phyloP scores from a whole-genome alignment of 2,888 invertebrate genomes.

The Brachyopa scutellaris region DNA sequence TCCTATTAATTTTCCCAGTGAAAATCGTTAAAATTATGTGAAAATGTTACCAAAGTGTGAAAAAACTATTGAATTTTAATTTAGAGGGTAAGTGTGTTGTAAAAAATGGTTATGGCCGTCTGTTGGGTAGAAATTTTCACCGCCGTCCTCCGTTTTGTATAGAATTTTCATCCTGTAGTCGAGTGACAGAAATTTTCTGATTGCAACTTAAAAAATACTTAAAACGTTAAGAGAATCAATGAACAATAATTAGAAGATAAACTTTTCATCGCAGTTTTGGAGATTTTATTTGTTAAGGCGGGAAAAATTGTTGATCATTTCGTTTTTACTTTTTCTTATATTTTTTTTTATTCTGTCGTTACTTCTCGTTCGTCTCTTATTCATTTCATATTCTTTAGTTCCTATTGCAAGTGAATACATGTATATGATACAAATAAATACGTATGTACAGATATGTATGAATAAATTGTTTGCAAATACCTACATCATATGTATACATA shows the following conservation, averaged over 20 bases:
- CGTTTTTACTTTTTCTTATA: conserved; percentile 24
- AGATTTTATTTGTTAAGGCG: conserved; percentile 44
- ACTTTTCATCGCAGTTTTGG: conserved; percentile 14
- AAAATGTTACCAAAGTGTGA: conserved; percentile 59
- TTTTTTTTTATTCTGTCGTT: conserved; percentile 29
- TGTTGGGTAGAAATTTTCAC: neutral
- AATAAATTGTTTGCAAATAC: conserved; percentile 25
- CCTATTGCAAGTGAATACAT: conserved; percentile 36
- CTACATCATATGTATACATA: too few species aligned
- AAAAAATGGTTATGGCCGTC: neutral
- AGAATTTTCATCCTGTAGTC: conserved; percentile 39
- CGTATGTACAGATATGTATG: conserved; percentile 1
- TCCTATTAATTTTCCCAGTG: conserved; percentile 40
- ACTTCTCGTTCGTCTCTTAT: conserved; percentile 13
- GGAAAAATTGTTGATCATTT: conserved; percentile 69
- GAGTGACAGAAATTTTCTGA: conserved; percentile 48
- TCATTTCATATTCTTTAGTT: conserved; percentile 49
- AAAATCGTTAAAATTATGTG: conserved; percentile 42
- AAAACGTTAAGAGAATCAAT: neutral
- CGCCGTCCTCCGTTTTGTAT: conserved; percentile 44
- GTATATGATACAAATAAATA: neutral
- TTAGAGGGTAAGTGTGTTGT: conserved; percentile 41
- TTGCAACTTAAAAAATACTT: conserved; percentile 34
- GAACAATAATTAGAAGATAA: neutral
- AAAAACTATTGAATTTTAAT: conserved; percentile 30